phyloP scores from a whole-genome alignment of 2,113 vertebrate species.

The Petromus typicus region DNA sequence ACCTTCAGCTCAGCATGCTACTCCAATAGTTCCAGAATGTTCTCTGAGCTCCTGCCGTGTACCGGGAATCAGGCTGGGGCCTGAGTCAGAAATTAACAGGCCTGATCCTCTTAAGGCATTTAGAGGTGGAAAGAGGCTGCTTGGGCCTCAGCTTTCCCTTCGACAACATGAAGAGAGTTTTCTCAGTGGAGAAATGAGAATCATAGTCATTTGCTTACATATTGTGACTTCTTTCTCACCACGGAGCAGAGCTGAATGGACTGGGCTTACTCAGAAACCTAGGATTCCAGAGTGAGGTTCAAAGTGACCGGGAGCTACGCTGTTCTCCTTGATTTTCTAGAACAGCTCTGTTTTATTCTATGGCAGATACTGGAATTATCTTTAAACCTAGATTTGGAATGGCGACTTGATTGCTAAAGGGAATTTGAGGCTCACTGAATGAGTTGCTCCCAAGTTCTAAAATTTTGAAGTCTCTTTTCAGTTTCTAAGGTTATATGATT shows the following conservation, averaged over 20 bases:
- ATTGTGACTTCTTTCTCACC: not conserved
- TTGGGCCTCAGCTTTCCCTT: not conserved
- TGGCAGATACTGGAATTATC: not conserved
- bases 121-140: not conserved
- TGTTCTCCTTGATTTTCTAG: not conserved
- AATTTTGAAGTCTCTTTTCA: not conserved
- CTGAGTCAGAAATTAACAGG: not conserved
- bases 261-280: not conserved
- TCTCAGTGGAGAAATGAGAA: not conserved
- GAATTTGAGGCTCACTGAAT: not conserved
- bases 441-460: not conserved
- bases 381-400: constrained; percentile 22
- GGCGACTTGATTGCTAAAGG: not conserved
- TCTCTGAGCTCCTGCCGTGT: not conserved
- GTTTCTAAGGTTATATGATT: not conserved
- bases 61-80: not conserved
- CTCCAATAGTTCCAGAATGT: not conserved
- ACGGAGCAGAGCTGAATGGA: not conserved
- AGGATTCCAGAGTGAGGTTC: not conserved
- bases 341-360: not conserved
- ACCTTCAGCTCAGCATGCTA: not conserved
- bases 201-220: not conserved
- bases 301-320: not conserved
- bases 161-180: not conserved
- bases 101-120: not conserved